A percentile compares a stretch with the other conserved stretches of the same genome.
Evolutionary conservation across 2,888 invertebrate genomes (phyloP).

Genomic region (Cantharis rufa): DNA sequence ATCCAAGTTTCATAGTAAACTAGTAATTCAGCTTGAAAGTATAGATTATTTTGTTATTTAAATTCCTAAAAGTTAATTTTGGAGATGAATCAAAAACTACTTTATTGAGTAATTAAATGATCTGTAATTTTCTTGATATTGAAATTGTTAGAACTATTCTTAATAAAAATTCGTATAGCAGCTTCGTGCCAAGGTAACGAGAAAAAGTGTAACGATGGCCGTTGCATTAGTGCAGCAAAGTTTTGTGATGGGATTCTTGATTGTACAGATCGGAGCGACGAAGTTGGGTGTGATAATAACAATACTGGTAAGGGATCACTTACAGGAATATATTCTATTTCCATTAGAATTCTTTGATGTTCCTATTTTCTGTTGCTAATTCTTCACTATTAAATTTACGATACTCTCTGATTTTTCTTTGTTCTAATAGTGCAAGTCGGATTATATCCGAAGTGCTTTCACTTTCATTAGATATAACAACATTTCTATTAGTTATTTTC

Average conservation of each 20-base stretch:
- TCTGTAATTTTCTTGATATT: background rate
- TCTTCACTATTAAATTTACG: background rate
- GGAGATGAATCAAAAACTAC: background rate
- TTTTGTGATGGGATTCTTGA: conserved; percentile 54
- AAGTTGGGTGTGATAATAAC: conserved; percentile 55
- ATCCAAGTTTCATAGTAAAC: background rate
- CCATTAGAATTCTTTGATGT: conserved; percentile 2
- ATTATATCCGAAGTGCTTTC: background rate
- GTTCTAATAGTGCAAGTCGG: background rate
- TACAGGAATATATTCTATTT: background rate
- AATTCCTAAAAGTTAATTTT: background rate
- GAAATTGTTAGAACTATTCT: background rate
- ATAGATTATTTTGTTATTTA: background rate
- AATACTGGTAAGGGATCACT: conserved; percentile 45
- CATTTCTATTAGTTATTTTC: background rate
- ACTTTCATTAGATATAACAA: background rate
- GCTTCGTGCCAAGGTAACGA: conserved; percentile 52
- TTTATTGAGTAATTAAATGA: background rate
- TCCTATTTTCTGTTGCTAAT: conserved; percentile 2
- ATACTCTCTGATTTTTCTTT: background rate
- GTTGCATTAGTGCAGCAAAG: conserved; percentile 56
- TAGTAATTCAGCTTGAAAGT: background rate
- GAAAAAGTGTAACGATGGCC: conserved; percentile 61
- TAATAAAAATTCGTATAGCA: conserved; percentile 26
- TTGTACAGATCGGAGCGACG: conserved; percentile 60